phyloP scores from a whole-genome alignment of 2,113 vertebrate species.

The Gallinago jamesoni region DNA sequence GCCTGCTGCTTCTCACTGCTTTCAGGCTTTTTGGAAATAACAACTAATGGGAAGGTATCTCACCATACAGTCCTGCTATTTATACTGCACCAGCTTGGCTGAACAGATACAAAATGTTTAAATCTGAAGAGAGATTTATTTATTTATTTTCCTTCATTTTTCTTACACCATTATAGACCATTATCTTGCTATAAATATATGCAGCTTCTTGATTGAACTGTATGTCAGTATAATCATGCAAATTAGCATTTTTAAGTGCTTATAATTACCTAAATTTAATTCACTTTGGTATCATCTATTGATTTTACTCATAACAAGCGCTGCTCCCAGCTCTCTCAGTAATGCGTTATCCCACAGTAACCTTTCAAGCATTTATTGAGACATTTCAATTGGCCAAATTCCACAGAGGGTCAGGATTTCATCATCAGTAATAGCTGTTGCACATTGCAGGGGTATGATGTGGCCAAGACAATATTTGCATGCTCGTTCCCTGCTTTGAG shows the following conservation, averaged over 20 bases:
- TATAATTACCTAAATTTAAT: constrained; percentile 31
- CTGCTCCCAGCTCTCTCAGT: background rate
- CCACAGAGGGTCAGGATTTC: background rate
- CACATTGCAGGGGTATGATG: background rate
- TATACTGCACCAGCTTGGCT: background rate
- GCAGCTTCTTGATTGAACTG: constrained; percentile 10
- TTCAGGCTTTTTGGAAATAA: constrained; percentile 37
- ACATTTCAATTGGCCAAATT: background rate
- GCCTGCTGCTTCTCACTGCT: constrained; percentile 16
- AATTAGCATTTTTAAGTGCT: constrained; percentile 20
- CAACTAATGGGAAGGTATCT: constrained; percentile 17
- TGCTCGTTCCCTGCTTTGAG: background rate
- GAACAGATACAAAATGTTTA: background rate
- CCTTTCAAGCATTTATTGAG: background rate
- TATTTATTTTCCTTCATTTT: background rate
- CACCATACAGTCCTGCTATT: background rate
- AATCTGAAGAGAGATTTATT: background rate
- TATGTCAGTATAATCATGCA: constrained; percentile 23
- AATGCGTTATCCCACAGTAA: background rate
- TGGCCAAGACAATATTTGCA: background rate
- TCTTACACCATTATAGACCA: background rate
- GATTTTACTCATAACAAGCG: background rate
- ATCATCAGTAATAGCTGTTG: background rate
- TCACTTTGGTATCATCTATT: constrained; percentile 24
- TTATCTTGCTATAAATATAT: constrained; percentile 36